A percentile compares a stretch with the other conserved stretches of the same genome.
Evolutionary conservation across 2,888 invertebrate species (phyloP).

Genomic region (Girardia tigrina): DNA sequence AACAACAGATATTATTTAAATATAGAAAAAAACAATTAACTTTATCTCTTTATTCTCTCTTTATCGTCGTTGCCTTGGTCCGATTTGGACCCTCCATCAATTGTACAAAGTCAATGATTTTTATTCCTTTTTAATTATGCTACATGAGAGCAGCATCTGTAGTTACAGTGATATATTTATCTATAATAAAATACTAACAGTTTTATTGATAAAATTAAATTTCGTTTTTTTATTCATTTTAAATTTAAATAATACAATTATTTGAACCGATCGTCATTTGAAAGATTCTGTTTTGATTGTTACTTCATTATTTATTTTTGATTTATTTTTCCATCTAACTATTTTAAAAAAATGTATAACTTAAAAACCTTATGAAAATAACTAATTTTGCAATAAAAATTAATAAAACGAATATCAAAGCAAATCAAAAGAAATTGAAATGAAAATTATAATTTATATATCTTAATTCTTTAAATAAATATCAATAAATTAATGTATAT

Average conservation of each 20-base stretch:
- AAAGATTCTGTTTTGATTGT: no score
- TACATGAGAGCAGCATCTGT: conserved; percentile 18
- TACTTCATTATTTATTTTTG: no score
- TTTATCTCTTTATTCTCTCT: conserved; percentile 23
- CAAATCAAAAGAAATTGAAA: no score
- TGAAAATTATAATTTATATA: no score
- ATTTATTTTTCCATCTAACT: no score
- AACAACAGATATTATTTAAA: conserved; percentile 17
- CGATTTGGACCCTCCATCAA: conserved; percentile 23
- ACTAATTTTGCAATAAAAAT: no score
- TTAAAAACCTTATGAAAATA: no score
- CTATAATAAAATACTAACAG: background rate
- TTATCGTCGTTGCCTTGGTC: conserved; percentile 23
- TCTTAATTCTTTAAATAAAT: no score
- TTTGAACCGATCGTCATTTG: no score
- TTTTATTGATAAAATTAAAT: background rate
- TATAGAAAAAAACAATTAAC: background rate
- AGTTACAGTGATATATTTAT: background rate
- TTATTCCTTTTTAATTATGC: conserved; percentile 18
- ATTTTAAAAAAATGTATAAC: no score
- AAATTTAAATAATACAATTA: conserved; percentile 16
- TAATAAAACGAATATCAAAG: no score
- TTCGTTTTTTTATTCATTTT: background rate
- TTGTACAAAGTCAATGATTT: conserved; percentile 23
- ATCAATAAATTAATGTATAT: no score